A percentile compares a stretch with the other conserved stretches of the same genome.
Conservation (phyloP, 2,797 vertebrate genomes). For the Liparis tanakae region DNA sequence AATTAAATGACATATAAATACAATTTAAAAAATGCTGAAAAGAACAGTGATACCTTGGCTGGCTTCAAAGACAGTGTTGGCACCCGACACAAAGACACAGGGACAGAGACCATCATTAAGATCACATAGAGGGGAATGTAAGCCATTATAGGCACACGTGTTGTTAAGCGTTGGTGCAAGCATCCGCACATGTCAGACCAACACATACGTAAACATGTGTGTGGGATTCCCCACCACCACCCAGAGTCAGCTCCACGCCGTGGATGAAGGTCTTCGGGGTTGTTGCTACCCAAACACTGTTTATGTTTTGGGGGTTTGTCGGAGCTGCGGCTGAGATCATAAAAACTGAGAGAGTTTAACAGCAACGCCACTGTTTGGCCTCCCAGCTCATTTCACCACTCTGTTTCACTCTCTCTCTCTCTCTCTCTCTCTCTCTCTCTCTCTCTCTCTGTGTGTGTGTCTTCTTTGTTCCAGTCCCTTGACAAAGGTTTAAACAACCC, state of each 20-base stretch:
- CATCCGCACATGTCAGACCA: constrained; percentile 21
- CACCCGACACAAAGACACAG: neutral
- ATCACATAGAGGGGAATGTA: neutral
- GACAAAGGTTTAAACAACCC: constrained; percentile 21
- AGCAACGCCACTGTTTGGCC: constrained; percentile 60
- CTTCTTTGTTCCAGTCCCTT: neutral
- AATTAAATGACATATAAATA: neutral
- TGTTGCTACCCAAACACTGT: constrained; percentile 66
- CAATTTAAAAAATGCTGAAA: neutral
- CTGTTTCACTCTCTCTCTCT: neutral
- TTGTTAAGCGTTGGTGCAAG: constrained; percentile 25
- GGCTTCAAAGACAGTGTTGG: neutral
- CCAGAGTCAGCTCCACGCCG: constrained; percentile 49
- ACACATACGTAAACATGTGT: constrained; percentile 49
- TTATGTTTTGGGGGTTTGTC: constrained; percentile 73
- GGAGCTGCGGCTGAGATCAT: constrained; percentile 66
- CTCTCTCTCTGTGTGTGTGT: constrained; percentile 1
- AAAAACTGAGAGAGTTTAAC: constrained; percentile 64
- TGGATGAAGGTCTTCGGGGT: constrained; percentile 67
- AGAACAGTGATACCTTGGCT: neutral
- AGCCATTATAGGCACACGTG: constrained; percentile 13
- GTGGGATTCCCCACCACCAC: constrained; percentile 58
- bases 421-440: constrained; percentile 8
- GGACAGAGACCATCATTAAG: neutral
- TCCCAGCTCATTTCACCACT: constrained; percentile 42